phyloP scores from a whole-genome alignment of 35 echinoderm and acorn worm species.

The Heliocidaris erythrogramma region DNA sequence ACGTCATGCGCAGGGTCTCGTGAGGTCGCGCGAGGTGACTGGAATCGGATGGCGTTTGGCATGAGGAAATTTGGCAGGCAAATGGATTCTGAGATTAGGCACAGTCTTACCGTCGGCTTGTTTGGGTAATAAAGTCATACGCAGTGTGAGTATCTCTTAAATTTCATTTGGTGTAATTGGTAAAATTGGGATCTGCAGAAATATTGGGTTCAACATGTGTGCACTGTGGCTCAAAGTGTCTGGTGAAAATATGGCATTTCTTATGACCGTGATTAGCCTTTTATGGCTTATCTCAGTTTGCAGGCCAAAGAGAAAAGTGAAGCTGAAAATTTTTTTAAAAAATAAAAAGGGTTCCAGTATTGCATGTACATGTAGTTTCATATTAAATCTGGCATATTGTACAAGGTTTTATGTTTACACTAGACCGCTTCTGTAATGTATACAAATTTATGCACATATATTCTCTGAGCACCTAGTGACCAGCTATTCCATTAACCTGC shows the following conservation, averaged over 20 bases:
- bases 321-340: too few species aligned
- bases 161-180: background rate
- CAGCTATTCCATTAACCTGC: too few species aligned
- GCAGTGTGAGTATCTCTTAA: background rate
- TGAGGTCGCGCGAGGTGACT: slow-evolving; percentile 19
- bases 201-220: background rate
- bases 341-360: background rate
- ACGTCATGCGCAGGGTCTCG: slow-evolving; percentile 18
- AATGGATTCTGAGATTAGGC: background rate
- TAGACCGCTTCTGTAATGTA: too few species aligned
- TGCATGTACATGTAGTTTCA: too few species aligned
- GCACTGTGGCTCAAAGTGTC: background rate
- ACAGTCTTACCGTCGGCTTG: background rate
- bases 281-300: background rate
- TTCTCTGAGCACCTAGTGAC: too few species aligned
- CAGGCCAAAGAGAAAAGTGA: background rate
- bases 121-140: background rate
- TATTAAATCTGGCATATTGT: too few species aligned
- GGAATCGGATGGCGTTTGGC: background rate
- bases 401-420: too few species aligned
- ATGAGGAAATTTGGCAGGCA: background rate
- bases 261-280: background rate
- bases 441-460: too few species aligned
- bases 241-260: background rate
- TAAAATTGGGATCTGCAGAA: background rate